Evolutionary conservation across 2,888 invertebrate species (phyloP), one percentile per base, ranked within the genome.

Genomic region (Serrognathus titanus): DNA sequence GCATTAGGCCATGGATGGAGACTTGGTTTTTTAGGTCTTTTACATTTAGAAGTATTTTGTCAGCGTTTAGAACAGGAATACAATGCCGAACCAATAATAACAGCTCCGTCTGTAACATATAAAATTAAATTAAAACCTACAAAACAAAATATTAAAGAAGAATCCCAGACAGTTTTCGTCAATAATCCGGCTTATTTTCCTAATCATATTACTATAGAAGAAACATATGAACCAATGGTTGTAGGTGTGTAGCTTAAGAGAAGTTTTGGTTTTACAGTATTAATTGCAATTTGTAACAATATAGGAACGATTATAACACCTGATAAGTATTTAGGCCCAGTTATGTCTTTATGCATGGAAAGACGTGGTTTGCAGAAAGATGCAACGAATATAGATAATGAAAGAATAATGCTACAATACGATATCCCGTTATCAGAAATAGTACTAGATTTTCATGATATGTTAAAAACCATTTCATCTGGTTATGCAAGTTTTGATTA

Each of bases 401-500:
- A 85, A 36, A 84, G 94, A 72, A 80, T 94, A 0, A 82, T 97
- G 79, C 74, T 97, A 72, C 89, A 90, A 67, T 94, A 89, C 71
- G 78, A 88, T 38, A 77, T 99, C 50, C 98, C 98, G 0, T 79
- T 99, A 5, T 92, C 90, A 66, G 98, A 99, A 82, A 90, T 98
- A 24, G 88, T 98, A 10, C 79, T 96, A 7, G 97, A 98, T 76
- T 98, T 99, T 75, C 96, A 96, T 72, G 97, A 98, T 73, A 82
- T 84, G 3, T 79, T 97, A 2, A 98, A 98, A 77, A 88, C 91
- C 10, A 69, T 93, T 12, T 90, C 92, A 2, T 96, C 96, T 0
- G 98, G 98, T 35, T 98, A 94, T 79, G 98, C 96, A 1, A 93
- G 93, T 73, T 96, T 96, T 73, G 94, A 94, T 76, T 96, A 96